Evolutionary conservation across 2,797 vertebrate species (phyloP).

Genomic region (Odontamblyopus rebecca): DNA sequence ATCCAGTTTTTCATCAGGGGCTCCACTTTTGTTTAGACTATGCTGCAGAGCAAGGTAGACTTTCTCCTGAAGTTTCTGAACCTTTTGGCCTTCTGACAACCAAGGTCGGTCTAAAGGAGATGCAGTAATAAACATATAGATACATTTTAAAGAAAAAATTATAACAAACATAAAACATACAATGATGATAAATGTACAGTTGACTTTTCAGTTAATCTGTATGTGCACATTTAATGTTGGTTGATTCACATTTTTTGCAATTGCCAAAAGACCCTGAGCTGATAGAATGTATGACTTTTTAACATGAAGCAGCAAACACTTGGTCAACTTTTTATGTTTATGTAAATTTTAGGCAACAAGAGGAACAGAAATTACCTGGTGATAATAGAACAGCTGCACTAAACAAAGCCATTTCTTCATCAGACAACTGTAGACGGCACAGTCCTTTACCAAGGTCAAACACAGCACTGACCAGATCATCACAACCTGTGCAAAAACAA

Average conservation of each 20-base stretch:
- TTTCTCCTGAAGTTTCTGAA: conserved; percentile 90
- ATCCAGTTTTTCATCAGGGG: conserved; percentile 84
- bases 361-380: conserved; percentile 74
- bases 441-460: conserved; percentile 88
- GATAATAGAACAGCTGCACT: conserved; percentile 85
- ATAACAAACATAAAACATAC: background rate
- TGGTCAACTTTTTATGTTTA: conserved; percentile 4
- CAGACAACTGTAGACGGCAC: conserved; percentile 86
- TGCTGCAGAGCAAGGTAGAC: conserved; percentile 89
- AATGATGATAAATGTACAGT: background rate
- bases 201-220: background rate
- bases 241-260: background rate
- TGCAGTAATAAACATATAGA: background rate
- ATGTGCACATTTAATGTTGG: background rate
- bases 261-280: background rate
- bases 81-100: conserved; percentile 86
- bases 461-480: conserved; percentile 84
- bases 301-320: background rate
- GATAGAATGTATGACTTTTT: background rate
- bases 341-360: background rate
- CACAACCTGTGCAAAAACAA: conserved; percentile 80
- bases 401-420: conserved; percentile 90
- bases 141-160: background rate
- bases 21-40: conserved; percentile 84
- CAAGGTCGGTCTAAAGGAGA: conserved; percentile 81